Base-by-base conservation (phyloP, 2,888 invertebrate species). In the Habrosyne pyritoides region DNA sequence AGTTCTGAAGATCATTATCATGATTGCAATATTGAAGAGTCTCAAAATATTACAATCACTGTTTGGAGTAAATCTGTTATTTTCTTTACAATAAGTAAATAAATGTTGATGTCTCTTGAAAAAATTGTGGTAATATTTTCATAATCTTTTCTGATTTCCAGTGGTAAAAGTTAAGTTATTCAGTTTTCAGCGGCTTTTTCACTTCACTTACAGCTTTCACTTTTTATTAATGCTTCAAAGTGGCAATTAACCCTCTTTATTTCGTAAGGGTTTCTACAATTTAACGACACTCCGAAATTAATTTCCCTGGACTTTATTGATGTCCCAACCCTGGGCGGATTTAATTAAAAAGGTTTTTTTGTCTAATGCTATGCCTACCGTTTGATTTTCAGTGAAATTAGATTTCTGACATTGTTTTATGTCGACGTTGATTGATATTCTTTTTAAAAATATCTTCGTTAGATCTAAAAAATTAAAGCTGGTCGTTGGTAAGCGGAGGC, bases 221-320 rank as follows among this genome's bases (percentile, higher is more conserved):
- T 1, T 42, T 42, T 42, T 18, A 42, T 42, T 42, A 18, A 42
- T 42, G 42, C 8, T 42, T 42, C 18, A 8, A n/a, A 42, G 18
- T 42, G 42, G 42, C 42, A 18, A 42, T 42, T 18, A 42, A 42
- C 42, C 42, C 36, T 36, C 36, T 42, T 42, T 42, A 42, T 42
- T 42, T 8, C 6, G 6, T 42, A 42, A 42, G 42, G 42, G 42
- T 42, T 42, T 42, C 42, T 18, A 7, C 8, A 42, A 42, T 42
- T 42, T 42, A 42, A 18, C 18, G 42, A 42, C 42, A 36, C 14
- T n/a, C 33, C 8, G 0, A 42, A 42, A 42, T 42, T 42, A 42
- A 42, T 42, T 8, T 42, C 18, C 42, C 14, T 42, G 42, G 18
- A 42, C 18, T 42, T 42, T 42, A 42, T 42, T 18, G 18, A 42